Evolutionary conservation across 2,113 vertebrate species (phyloP), one percentile per base, ranked within the genome.

Genomic region (Eurypyga helias): DNA sequence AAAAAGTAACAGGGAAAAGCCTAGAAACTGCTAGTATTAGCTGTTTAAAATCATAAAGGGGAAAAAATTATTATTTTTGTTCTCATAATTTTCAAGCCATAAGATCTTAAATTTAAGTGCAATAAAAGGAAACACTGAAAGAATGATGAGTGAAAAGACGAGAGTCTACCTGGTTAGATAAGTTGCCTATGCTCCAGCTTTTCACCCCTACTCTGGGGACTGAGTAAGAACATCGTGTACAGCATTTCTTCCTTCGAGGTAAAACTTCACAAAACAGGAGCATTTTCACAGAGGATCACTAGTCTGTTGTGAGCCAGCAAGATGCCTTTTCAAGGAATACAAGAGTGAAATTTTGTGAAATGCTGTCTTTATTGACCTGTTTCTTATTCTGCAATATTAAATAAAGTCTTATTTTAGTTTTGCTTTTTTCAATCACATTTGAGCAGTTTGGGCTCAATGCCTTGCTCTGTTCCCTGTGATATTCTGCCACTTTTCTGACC

Each of bases 361-460:
- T 45, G 9, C 6, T 69, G 23, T 41, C 20, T 9, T 85, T 67
- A 46, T 17, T 82, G n/a, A 24, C 26, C 70, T 60, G 2, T 38
- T 90, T 67, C 15, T 60, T 61, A 45, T 54, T 69, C 31, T 60
- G 18, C 6, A 64, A 25, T 45, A 41, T 45, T 48, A 90, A 89
- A 94, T 60, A 61, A 79, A 57, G 7, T 4, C 3, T 23, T 87
- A 10, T 24, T 79, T 76, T 10, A 1, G 15, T 82, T 79, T 78
- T 41, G 6, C 4, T 64, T 45, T 48, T 52, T 55, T 36, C 38
- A 43, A 2, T 38, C 38, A 51, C 26, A 19, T 51, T 67, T 0
- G 0, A 87, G 11, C 16, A 7, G 6, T 38, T 72, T 20, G 16
- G 7, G 1, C 41, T 17, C n/a, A n/a, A n/a, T n/a, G n/a, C 6